Evolutionary conservation across 1,140 invertebrate genomes (phyloP).

Genomic region (Trachymyrmex cornetzi): DNA sequence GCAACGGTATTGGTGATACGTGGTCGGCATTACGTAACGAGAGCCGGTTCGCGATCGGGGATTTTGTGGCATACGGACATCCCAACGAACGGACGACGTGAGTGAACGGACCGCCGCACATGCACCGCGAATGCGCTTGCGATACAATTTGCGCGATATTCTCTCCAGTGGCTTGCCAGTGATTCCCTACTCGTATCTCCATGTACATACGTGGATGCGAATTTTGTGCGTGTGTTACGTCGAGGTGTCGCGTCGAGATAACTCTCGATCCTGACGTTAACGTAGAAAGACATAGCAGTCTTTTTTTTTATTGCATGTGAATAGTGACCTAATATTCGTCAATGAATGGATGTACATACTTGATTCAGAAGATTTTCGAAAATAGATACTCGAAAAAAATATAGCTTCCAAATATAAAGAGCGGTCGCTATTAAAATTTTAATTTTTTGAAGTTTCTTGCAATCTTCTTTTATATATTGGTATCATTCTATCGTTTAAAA

Average conservation of each 20-base stretch:
- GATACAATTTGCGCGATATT: conserved; percentile 56
- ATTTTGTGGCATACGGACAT: conserved; percentile 29
- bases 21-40: conserved; percentile 62
- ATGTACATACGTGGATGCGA: neutral
- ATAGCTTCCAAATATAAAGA: neutral
- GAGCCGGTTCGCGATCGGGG: conserved; percentile 42
- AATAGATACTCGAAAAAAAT: neutral
- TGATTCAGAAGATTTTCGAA: neutral
- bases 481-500: neutral
- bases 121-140: conserved; percentile 38
- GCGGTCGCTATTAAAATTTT: no score
- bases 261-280: conserved; percentile 2
- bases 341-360: neutral
- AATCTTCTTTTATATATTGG: neutral
- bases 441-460: neutral
- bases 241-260: neutral
- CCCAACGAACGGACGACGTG: conserved; percentile 1
- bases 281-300: neutral
- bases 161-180: conserved; percentile 1
- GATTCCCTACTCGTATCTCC: conserved; percentile 19
- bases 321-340: neutral
- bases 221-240: neutral
- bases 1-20: conserved; percentile 64
- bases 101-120: conserved; percentile 33
- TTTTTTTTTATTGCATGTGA: neutral